Base-by-base conservation (phyloP, 2,888 invertebrate species). In the Platycheirus albimanus region DNA sequence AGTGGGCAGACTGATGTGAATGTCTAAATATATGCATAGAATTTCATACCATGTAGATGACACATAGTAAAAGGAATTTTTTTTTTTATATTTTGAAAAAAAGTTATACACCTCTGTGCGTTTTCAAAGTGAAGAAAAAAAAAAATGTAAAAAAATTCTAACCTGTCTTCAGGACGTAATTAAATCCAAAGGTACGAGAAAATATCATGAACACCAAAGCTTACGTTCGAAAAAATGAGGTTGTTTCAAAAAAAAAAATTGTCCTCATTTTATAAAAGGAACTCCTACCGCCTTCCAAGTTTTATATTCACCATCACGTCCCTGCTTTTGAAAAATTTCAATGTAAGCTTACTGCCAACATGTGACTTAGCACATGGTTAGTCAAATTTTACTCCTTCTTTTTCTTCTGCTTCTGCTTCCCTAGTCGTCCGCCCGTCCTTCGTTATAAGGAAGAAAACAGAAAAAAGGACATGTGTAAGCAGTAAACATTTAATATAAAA, bases 101-200 rank as follows among this genome's bases (percentile, higher is more conserved):
- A 13, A 41, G 4, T 13, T 41, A 41, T 15, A 41, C 11, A 4
- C 3, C 19, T 17, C 19, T 13, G 20, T 20, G 17, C 15, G 24
- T 52, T 61, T 45, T 28, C 36, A 54, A 19, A 47, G 56, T 11
- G n/a, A 38, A 56, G 13, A 10, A 24, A 24, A 6, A n/a, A 13
- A 15, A 52, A 54, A 28, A 1, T 49, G 0, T 28, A 3, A 54
- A 45, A 19, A 38, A 49, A 30, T 43, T 15, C 19, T 20, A 51
- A 52, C 71, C 5, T 15, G 30, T n/a, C 61, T 79, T 10, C 54
- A 63, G 56, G 33, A 49, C 15, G 24, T 74, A 79, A 79, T 79
- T 79, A 74, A 69, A 74, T 79, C 54, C 67, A 79, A 20, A 43
- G 61, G 52, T n/a, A 47, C 15, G 41, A 45, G 36, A 52, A 45